Conservation (phyloP, 2,797 vertebrate species). For the Morelia viridis region DNA sequence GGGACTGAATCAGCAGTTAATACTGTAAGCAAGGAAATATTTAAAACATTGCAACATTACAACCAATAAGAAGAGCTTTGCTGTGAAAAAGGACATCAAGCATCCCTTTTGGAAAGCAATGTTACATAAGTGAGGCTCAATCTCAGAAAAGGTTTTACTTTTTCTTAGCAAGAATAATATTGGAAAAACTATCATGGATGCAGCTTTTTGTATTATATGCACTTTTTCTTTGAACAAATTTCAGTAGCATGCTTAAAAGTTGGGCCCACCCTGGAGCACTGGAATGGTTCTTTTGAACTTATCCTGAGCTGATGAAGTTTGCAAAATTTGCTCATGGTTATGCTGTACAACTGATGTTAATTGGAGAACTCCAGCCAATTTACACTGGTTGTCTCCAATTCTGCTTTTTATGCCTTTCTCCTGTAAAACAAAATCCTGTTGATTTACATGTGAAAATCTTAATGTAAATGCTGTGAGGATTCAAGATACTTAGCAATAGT, state of each 20-base stretch:
- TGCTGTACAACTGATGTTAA: neutral
- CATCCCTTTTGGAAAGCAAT: neutral
- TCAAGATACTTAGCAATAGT: constrained; percentile 43
- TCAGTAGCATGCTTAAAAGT: neutral
- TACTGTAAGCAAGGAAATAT: neutral
- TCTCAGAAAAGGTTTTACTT: neutral
- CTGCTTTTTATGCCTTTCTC: neutral
- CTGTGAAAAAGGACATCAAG: neutral
- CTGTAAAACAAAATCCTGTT: neutral
- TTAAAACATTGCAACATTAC: neutral
- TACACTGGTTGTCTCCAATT: neutral
- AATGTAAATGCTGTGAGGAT: constrained; percentile 31
- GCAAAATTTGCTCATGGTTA: constrained; percentile 11
- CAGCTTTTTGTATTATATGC: neutral
- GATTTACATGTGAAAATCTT: constrained; percentile 32
- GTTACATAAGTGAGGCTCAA: neutral
- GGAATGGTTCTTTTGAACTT: neutral
- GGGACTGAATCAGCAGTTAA: neutral
- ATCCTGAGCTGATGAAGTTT: neutral
- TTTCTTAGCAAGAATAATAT: neutral
- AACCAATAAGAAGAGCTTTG: neutral
- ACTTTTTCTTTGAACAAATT: neutral
- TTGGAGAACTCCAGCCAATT: neutral
- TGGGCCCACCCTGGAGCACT: neutral
- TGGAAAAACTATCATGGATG: neutral